A percentile compares a stretch with the other conserved stretches of the same genome.
These are phyloP conservation scores for Drosophila repleta DNA, from an alignment of 1,140 invertebrate species.

Conservation along the genomic window DNA sequence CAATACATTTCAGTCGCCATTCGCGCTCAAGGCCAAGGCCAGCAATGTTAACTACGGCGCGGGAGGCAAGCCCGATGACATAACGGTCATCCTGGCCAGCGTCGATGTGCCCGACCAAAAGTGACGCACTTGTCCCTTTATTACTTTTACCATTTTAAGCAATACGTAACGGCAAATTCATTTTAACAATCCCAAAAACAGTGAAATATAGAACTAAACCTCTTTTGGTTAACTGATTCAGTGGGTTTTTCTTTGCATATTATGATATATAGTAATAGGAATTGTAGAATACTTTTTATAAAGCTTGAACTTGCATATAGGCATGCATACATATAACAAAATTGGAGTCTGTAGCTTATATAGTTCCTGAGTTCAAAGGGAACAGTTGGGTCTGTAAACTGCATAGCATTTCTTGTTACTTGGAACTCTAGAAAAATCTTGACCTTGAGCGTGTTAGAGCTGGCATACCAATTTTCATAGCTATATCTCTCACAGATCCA, in stretches of 20 bases:
- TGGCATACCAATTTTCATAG: background rate
- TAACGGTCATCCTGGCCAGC: slow-evolving; percentile 60
- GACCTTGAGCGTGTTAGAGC: background rate
- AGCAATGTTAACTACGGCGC: slow-evolving; percentile 16
- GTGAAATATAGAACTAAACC: no score
- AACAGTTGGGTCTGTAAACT: no score
- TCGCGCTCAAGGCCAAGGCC: slow-evolving; percentile 41
- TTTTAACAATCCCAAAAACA: no score
- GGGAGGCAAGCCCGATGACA: slow-evolving; percentile 66
- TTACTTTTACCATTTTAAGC: no score
- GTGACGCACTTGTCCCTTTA: background rate
- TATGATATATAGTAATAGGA: no score
- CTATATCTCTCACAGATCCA: background rate
- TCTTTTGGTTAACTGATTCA: no score
- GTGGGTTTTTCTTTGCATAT: no score
- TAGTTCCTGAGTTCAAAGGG: background rate
- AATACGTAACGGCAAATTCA: no score
- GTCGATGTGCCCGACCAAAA: slow-evolving; percentile 33
- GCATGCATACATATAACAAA: no score
- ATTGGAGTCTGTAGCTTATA: background rate
- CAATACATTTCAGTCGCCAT: slow-evolving; percentile 39
- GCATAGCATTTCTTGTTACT: no score
- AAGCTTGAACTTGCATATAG: no score
- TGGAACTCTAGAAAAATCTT: background rate
- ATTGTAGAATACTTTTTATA: no score